Conservation (phyloP, 2,888 invertebrate genomes). For the Ernsta delagoae region DNA sequence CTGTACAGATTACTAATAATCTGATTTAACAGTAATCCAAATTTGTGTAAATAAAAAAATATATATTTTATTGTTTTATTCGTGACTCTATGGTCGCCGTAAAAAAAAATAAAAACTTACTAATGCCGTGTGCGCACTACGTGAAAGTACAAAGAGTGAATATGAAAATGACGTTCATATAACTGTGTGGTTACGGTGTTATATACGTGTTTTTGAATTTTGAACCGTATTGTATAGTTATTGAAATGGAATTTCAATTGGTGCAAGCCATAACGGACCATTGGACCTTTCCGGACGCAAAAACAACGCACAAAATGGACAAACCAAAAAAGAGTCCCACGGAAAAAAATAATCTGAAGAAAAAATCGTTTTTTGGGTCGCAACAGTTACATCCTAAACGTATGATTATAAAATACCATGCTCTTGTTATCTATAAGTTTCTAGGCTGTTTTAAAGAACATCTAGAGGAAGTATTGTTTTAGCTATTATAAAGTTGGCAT, state of each 20-base stretch:
- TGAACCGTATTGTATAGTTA: constrained; percentile 5
- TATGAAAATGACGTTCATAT: neutral
- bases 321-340: constrained; percentile 60
- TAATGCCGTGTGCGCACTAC: neutral
- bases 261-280: constrained; percentile 37
- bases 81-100: no score
- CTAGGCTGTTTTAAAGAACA: neutral
- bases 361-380: constrained; percentile 57
- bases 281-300: constrained; percentile 11
- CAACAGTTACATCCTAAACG: constrained; percentile 48
- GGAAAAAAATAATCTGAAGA: constrained; percentile 57
- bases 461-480: no score
- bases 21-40: no score
- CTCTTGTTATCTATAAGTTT: neutral
- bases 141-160: neutral
- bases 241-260: constrained; percentile 45
- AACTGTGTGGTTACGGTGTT: neutral
- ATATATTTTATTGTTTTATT: no score
- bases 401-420: constrained; percentile 6
- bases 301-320: constrained; percentile 39
- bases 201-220: constrained; percentile 4
- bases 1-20: no score
- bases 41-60: no score
- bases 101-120: neutral
- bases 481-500: neutral